phyloP scores from a whole-genome alignment of 1,140 invertebrate species.

The Habropoda laboriosa region DNA sequence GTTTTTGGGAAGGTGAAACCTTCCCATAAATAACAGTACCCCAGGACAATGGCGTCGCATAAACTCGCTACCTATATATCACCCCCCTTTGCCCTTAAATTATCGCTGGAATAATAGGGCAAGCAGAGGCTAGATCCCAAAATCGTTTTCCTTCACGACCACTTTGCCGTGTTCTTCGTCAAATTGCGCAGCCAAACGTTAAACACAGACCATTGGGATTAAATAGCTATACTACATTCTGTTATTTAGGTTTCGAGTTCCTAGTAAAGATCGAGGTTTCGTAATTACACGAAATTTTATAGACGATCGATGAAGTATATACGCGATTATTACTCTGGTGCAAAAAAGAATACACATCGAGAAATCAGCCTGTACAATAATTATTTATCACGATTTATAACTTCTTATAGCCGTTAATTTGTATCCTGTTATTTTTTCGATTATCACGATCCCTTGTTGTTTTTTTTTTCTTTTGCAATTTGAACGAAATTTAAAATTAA shows the following conservation, averaged over 20 bases:
- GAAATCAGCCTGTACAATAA: neutral
- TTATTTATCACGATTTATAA: too few relatives aligned
- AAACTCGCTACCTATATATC: slow-evolving; percentile 58
- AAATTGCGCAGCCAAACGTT: slow-evolving; percentile 23
- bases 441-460: too few relatives aligned
- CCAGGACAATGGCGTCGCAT: slow-evolving; percentile 55
- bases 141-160: slow-evolving; percentile 45
- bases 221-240: neutral
- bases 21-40: slow-evolving; percentile 61
- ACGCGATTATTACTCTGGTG: neutral
- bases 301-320: neutral
- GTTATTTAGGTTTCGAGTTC: neutral
- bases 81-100: slow-evolving; percentile 57
- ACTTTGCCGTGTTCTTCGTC: slow-evolving; percentile 7
- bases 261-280: neutral
- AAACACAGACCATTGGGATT: slow-evolving; percentile 23
- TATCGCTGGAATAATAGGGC: slow-evolving; percentile 61
- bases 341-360: neutral
- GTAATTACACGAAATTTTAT: neutral
- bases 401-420: too few relatives aligned
- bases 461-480: too few relatives aligned
- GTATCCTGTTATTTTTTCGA: too few relatives aligned
- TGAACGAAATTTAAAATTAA: too few relatives aligned
- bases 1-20: slow-evolving; percentile 60
- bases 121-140: slow-evolving; percentile 36